These are phyloP conservation scores for Scophthalmus maximus DNA, from an alignment of 2,113 vertebrate genomes.

Conservation along the genomic window DNA sequence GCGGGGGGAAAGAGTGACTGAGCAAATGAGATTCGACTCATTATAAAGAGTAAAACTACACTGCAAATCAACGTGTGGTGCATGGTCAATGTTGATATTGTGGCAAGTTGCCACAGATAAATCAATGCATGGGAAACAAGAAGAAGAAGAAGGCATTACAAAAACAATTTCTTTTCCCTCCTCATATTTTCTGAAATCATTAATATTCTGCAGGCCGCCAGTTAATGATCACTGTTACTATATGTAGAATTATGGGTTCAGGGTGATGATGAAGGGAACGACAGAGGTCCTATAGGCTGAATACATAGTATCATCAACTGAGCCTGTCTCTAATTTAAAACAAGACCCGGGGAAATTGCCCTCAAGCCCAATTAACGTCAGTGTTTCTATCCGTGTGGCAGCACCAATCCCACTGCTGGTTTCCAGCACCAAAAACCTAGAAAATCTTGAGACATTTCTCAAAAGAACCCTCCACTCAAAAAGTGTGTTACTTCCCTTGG, in stretches of 20 bases:
- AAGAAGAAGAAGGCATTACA: too few relatives aligned
- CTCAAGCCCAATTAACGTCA: conserved; percentile 44
- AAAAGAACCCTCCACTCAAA: neutral
- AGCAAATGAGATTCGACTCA: neutral
- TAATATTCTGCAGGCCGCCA: neutral
- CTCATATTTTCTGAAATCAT: neutral
- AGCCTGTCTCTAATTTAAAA: conserved; percentile 48
- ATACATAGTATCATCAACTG: conserved; percentile 14
- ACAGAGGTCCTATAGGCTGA: conserved; percentile 21
- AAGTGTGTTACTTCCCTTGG: neutral
- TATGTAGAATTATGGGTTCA: neutral
- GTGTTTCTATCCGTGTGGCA: conserved; percentile 28
- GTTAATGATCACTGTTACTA: neutral
- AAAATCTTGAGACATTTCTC: conserved; percentile 3
- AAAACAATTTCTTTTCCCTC: neutral
- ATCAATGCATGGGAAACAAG: too few relatives aligned
- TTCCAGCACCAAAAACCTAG: neutral
- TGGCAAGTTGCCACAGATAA: too few relatives aligned
- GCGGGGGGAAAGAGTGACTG: neutral
- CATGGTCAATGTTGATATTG: too few relatives aligned
- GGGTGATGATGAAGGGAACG: conserved; percentile 1
- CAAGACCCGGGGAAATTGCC: conserved; percentile 59
- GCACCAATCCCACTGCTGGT: conserved; percentile 23
- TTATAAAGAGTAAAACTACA: too few relatives aligned
- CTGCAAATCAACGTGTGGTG: too few relatives aligned